Conservation (phyloP, 1,140 invertebrate species). For the Zaprionus taronus region DNA sequence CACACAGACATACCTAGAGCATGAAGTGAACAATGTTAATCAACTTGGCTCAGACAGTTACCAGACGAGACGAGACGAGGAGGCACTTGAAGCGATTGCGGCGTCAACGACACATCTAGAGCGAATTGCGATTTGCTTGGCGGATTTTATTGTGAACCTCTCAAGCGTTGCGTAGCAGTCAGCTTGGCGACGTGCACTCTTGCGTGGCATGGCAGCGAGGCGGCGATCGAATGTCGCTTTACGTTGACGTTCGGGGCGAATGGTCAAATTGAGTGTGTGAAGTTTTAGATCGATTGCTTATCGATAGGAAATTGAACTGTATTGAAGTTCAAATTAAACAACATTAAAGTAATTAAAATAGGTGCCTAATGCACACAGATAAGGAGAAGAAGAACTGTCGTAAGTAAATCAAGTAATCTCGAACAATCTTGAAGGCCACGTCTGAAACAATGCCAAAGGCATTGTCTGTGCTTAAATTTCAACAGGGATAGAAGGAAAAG, state of each 20-base stretch:
- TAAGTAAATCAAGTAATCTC: no score
- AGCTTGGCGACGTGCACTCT: not conserved
- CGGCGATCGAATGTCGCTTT: not conserved
- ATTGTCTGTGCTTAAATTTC: not conserved
- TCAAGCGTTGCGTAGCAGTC: not conserved
- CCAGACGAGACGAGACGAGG: not conserved
- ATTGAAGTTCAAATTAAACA: not conserved
- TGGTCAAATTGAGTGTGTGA: not conserved
- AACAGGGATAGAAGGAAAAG: no score
- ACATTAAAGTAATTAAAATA: no score
- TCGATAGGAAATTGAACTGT: not conserved
- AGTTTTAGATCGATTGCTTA: not conserved
- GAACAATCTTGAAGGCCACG: not conserved
- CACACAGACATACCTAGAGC: not conserved
- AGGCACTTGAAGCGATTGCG: not conserved
- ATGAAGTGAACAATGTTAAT: conserved; percentile 2
- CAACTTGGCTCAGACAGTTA: conserved; percentile 5
- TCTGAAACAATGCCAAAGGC: not conserved
- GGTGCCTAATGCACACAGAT: no score
- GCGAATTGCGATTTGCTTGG: not conserved
- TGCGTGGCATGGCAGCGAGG: not conserved
- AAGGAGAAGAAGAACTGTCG: no score
- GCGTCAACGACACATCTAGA: not conserved
- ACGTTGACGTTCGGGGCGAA: not conserved
- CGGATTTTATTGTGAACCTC: not conserved